Evolutionary conservation across 2,888 invertebrate genomes (phyloP), one percentile per base, ranked within the genome.

Genomic region (Argynnis bischoffii): DNA sequence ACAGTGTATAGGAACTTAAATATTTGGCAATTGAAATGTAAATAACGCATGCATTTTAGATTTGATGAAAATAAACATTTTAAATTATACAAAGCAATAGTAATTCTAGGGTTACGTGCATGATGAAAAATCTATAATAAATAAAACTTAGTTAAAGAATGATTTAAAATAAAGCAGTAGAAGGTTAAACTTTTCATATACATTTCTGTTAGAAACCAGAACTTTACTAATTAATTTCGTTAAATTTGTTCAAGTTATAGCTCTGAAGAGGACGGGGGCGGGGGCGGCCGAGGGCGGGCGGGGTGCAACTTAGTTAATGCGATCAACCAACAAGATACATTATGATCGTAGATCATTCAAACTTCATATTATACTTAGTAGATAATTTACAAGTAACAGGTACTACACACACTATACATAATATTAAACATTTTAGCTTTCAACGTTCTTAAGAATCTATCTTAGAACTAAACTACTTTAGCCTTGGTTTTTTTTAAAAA

Each of bases 141-240:
- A 47, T 31, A 6, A 8, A 47, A 47, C 21, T 13, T n/a, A 48
- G 48, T 48, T 59, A 47, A 59, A 48, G 48, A 59, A 31, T 13
- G 35, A 41, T 41, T 41, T 41, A 41, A 41, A 41, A 48, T 11
- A 26, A 31, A 48, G 31, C 16, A n/a, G n/a, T 16, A 48, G 13
- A 48, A 48, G 16, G 5, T 31, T 13, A 48, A 59, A 59, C 13
- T 59, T 57, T 59, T 48, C 6, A 47, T 59, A 59, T 48, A 59
- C 48, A 59, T 59, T 26, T 26, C 48, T 13, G 59, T 31, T 48
- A 59, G 26, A 59, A 26, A 13, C 26, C 13, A 48, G 59, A 5
- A 59, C 26, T 48, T 59, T 11, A 48, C 31, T 59, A 59, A 59
- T 59, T 59, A 48, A 47, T 48, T 59, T n/a, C 47, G 59, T 47